Conservation (phyloP, 2,888 invertebrate genomes). For the Caenorhabditis virilis region DNA sequence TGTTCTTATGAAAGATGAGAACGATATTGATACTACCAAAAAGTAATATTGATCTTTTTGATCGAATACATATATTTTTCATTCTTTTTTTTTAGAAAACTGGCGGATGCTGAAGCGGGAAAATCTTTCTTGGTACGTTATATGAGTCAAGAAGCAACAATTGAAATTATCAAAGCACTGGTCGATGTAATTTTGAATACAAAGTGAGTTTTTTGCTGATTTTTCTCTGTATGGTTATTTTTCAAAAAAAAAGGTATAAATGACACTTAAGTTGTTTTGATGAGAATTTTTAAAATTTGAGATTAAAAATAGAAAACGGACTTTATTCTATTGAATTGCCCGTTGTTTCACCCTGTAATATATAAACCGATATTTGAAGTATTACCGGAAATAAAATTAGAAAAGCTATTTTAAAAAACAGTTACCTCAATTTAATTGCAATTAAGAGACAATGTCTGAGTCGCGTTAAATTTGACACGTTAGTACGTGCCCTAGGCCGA, state of each 20-base stretch:
- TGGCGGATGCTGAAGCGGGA: background rate
- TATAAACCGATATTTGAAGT: too few species aligned
- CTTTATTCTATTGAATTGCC: background rate
- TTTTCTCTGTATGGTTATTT: background rate
- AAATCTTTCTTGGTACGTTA: background rate
- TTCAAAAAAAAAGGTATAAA: too few species aligned
- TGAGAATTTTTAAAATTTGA: background rate
- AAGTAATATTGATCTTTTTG: background rate
- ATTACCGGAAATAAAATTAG: too few species aligned
- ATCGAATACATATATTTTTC: background rate
- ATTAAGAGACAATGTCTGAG: too few species aligned
- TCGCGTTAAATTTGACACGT: too few species aligned
- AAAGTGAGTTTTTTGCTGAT: background rate
- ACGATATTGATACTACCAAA: background rate
- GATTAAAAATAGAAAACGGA: background rate
- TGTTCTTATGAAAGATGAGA: background rate
- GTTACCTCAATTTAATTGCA: too few species aligned
- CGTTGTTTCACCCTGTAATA: too few species aligned
- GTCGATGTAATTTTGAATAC: background rate
- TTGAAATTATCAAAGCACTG: background rate
- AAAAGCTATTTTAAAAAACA: too few species aligned
- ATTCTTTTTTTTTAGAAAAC: background rate
- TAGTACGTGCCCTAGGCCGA: too few species aligned
- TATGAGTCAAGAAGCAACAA: background rate
- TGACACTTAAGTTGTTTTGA: too few species aligned